Base-by-base conservation (phyloP, 2,888 invertebrate genomes). In the Acleris holmiana region DNA sequence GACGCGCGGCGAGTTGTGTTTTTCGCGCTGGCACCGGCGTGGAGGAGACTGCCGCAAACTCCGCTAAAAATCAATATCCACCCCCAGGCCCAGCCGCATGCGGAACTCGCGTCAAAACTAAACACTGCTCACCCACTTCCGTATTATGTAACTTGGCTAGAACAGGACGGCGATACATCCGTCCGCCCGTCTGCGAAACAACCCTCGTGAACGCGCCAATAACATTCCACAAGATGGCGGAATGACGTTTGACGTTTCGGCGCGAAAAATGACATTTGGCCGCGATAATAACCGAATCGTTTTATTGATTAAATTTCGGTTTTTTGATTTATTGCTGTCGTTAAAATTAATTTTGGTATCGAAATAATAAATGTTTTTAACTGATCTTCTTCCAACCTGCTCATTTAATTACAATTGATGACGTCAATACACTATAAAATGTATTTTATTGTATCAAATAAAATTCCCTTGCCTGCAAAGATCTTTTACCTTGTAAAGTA, bases 21-120 rank as follows among this genome's bases (percentile, higher is more conserved):
- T 89, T 91, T 91, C 88, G 90, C 89, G 89, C 85, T 88, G 83
- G 82, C 80, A 87, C 90, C 90, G 91, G 89, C 89, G 81, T 85
- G 85, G 75, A 79, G 83, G 79, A 83, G 85, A 91, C 91, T 92
- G 90, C 91, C 89, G 91, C 91, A 92, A 88, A 86, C 88, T 88
- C 85, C 66, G 76, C 70, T 87, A 81, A 91, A 91, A 91, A 91
- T 91, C 91, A 88, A 91, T 91, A 91, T 77, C 87, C 74, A 88
- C 90, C 90, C 82, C 78, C 76, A 80, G 77, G 71, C 77, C 75
- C 72, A 73, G 75, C 77, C 89, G 89, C 89, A 91, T 91, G 91
- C 91, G 91, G 91, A 91, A 89, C 87, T 83, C 74, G 69, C 75
- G 73, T 77, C 79, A 76, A 81, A 80, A 81, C 80, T 76, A 80